Evolutionary conservation across 2,888 invertebrate species (phyloP), one percentile per base, ranked within the genome.

Genomic region (Apodemia hepburni): DNA sequence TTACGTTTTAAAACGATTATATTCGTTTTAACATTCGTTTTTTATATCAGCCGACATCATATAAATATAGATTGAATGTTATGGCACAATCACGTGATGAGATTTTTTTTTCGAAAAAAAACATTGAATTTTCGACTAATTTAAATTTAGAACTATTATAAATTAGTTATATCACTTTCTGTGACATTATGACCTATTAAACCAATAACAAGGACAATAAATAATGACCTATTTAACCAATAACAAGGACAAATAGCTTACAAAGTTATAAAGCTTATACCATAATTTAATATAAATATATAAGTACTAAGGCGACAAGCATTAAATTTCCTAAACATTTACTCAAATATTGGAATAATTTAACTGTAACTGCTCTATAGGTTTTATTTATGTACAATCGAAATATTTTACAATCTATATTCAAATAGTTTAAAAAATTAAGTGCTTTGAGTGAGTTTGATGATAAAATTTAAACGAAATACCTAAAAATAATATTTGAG

Each of bases 261-360:
- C 18, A 38, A 51, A 51, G 22, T 18, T 18, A 51, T 51, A 51
- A 51, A 51, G 17, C 12, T 22, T 22, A 4, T 51, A 60, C 59
- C 61, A 54, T 63, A 45, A 57, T 59, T 59, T 61, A 29, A 54
- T 59, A 45, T 42, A 58, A 59, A 64, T 58, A 18, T 38, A 4
- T 11, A 51, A 49, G 35, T 61, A 62, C 61, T 61, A 64, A 64
- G 64, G 61, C 64, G 61, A 64, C 47, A 64, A 51, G 51, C 51
- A 9, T 51, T 4, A 51, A 51, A 22, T 51, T 9, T 12, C 5
- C 51, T 51, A 51, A 51, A 22, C 51, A 51, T 51, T 22, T 22
- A 51, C 22, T 11, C 18, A 51, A 51, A 51, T 9, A 51, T 18
- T 3, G 18, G 12, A 51, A 51, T 18, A 51, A 5, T 9, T 22